Base-by-base conservation (phyloP, 2,888 invertebrate genomes). In the Epinotia ramella region DNA sequence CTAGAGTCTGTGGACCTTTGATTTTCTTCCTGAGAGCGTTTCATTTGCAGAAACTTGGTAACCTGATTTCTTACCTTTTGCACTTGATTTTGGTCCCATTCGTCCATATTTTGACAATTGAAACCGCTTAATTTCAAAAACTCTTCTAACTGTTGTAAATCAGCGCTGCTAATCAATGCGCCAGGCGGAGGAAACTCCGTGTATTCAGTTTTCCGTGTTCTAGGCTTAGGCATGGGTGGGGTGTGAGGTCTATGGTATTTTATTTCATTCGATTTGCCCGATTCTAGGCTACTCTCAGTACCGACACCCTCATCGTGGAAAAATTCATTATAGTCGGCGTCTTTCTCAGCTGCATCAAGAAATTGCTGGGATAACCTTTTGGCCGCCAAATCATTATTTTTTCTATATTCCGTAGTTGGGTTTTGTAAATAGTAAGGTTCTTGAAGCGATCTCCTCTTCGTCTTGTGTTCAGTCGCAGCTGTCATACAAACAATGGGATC, bases 371-470 rank as follows among this genome's bases (percentile, higher is more conserved):
- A 95, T 73, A 95, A 81, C 78, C 95, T 86, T 84, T 94, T 95
- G 6, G 95, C 95, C 16, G 95, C 95, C 77, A 95, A 79, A 89
- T 95, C 95, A 75, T 95, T 95, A 81, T 95, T 95, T 82, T 95
- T 95, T 77, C 92, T 92, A 88, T 86, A 93, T 80, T 93, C 94
- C 73, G 90, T 83, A 79, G 92, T 93, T 85, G 93, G 94, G 83
- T 95, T 95, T 82, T 93, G 95, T 78, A 95, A 89, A 84, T 96
- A 96, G 81, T 96, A 96, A 0, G 97, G 96, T 84, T 97, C 97
- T 86, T 96, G 97, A 68, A 97, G 88, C n/a, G 97, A 97, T 88
- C 96, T 95, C 67, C 97, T 93, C 85, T 97, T 97, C 62, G 91
- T 94, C 88, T 89, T 96, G 83, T 87, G 93, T 87, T 92, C 94